phyloP scores from a whole-genome alignment of 2,113 vertebrate genomes.

The Macroglossus sobrinus region DNA sequence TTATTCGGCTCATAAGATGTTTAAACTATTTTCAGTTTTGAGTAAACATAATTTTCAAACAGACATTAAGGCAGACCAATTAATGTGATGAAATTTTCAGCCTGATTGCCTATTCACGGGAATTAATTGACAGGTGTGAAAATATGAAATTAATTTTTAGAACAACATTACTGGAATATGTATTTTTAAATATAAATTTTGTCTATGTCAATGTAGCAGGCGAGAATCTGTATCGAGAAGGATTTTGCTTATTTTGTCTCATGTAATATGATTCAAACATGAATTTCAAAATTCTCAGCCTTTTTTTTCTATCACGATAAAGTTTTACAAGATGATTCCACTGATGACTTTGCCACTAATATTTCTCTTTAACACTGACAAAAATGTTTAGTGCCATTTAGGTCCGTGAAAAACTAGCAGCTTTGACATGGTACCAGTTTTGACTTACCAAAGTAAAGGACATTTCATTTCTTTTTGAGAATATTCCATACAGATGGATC shows the following conservation, averaged over 20 bases:
- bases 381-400: not conserved
- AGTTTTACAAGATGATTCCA: not conserved
- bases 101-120: constrained; percentile 43
- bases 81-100: constrained; percentile 44
- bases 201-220: not conserved
- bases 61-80: not conserved
- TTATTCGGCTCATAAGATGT: not conserved
- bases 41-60: constrained; percentile 49
- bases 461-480: not conserved
- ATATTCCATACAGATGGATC: not conserved
- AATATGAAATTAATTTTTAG: constrained; percentile 40
- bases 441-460: not conserved
- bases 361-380: not conserved
- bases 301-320: not conserved
- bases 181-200: not conserved
- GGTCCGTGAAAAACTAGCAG: not conserved
- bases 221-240: not conserved
- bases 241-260: not conserved
- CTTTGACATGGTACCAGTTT: not conserved
- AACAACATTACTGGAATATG: not conserved
- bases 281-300: not conserved
- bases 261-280: not conserved
- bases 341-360: not conserved
- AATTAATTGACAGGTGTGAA: constrained; percentile 50
- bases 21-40: constrained; percentile 9